Evolutionary conservation across 2,797 vertebrate genomes (phyloP).

Genomic region (Urocyon cinereoargenteus): DNA sequence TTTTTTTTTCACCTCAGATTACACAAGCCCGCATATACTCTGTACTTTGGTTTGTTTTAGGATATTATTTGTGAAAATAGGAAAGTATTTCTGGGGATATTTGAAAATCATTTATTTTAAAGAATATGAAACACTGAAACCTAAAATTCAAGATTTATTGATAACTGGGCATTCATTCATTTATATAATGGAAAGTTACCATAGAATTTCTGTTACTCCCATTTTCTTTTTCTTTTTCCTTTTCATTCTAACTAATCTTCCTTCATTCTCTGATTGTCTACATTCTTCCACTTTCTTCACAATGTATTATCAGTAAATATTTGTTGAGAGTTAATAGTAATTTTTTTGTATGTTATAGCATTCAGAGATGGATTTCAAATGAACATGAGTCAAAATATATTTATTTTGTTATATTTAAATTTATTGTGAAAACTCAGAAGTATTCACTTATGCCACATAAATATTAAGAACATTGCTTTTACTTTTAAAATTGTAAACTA

Average conservation of each 20-base stretch:
- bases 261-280: background rate
- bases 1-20: slow-evolving; percentile 12
- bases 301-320: background rate
- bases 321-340: background rate
- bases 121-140: background rate
- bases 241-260: background rate
- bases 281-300: background rate
- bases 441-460: background rate
- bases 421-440: background rate
- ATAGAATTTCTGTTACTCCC: background rate
- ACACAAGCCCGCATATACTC: background rate
- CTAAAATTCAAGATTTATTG: background rate
- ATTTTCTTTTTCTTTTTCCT: background rate
- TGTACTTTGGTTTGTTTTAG: slow-evolving; percentile 25
- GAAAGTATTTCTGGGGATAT: background rate
- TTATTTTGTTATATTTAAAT: background rate
- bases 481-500: background rate
- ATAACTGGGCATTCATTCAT: background rate
- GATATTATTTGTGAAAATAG: background rate
- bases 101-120: slow-evolving; percentile 8
- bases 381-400: background rate
- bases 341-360: background rate
- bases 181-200: background rate
- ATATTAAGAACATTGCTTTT: background rate
- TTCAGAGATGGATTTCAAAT: background rate